Conservation (phyloP, 2,797 vertebrate genomes). For the Pipistrellus pygmaeus region DNA sequence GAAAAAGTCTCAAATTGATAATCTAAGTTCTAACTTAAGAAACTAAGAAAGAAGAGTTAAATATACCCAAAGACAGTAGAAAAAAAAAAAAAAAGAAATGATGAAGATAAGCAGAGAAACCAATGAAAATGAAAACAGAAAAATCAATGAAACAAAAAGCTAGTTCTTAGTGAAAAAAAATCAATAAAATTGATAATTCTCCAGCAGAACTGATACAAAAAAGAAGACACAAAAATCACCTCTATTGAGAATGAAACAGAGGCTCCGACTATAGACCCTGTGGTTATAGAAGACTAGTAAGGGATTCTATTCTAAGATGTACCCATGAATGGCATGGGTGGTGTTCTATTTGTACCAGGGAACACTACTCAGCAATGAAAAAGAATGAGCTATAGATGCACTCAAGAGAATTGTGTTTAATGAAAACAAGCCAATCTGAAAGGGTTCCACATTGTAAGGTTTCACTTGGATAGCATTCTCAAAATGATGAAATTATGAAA, state of each 20-base stretch:
- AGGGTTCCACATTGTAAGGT: fast-evolving
- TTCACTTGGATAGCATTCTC: neutral
- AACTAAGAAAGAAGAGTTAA: neutral
- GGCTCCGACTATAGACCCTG: neutral
- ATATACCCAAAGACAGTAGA: neutral
- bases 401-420: neutral
- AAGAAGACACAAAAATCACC: neutral
- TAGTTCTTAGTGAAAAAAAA: neutral
- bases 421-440: neutral
- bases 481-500: neutral
- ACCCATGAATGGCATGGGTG: neutral
- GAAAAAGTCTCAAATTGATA: neutral
- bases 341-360: neutral
- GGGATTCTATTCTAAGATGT: neutral
- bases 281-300: neutral
- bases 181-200: neutral
- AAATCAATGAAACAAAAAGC: neutral
- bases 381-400: fast-evolving
- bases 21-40: neutral
- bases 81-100: neutral
- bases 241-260: too few species aligned
- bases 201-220: neutral
- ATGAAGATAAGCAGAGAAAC: neutral
- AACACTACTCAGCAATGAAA: neutral
- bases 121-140: neutral